phyloP scores from a whole-genome alignment of 2,888 invertebrate species.

The Escarpia spicata region DNA sequence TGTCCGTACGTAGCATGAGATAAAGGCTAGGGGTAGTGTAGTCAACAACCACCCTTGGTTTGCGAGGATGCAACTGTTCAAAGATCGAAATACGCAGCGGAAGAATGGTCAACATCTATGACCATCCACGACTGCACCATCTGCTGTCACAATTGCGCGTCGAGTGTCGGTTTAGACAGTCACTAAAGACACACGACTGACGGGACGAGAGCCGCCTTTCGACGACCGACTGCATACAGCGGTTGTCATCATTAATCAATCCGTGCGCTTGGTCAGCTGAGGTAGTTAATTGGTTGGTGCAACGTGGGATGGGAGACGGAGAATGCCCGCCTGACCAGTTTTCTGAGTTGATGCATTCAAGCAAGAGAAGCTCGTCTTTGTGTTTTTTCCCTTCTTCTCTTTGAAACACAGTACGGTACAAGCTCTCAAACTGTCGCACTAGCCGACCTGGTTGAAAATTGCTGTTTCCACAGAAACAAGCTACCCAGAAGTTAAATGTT shows the following conservation, averaged over 20 bases:
- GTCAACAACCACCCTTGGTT: too few species aligned
- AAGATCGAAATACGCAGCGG: too few species aligned
- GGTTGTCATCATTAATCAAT: not conserved
- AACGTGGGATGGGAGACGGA: not conserved
- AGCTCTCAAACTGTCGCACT: not conserved
- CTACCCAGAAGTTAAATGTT: not conserved
- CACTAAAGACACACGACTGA: too few species aligned
- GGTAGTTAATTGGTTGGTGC: not conserved
- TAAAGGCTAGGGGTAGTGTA: too few species aligned
- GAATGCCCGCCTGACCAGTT: not conserved
- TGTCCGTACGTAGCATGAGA: too few species aligned
- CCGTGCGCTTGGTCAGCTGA: not conserved
- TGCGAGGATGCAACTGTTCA: too few species aligned
- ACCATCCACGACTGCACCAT: too few species aligned
- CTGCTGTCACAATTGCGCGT: too few species aligned
- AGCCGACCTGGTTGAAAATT: not conserved
- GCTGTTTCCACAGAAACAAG: not conserved
- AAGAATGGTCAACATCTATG: too few species aligned
- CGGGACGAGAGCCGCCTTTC: too few species aligned
- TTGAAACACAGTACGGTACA: not conserved
- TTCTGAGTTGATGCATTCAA: not conserved
- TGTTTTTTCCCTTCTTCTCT: not conserved
- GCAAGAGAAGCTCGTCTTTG: not conserved
- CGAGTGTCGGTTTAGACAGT: too few species aligned
- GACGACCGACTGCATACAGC: too few species aligned